Evolutionary conservation across 1,140 invertebrate genomes (phyloP).

Genomic region (Chrysopa pallens): DNA sequence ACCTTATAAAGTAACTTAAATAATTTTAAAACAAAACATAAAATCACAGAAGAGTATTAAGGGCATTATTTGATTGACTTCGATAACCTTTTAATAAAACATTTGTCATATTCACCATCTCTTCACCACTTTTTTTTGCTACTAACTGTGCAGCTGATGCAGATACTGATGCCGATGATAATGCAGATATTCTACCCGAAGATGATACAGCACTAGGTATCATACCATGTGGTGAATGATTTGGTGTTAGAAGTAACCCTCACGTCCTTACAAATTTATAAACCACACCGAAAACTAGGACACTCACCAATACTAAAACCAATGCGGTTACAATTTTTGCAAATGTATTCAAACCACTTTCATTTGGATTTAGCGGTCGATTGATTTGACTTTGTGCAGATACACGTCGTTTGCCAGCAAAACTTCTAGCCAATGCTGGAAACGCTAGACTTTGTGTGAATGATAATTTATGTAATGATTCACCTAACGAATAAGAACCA

Average conservation of each 20-base stretch:
- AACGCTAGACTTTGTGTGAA: slow-evolving; percentile 59
- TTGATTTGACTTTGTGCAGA: slow-evolving; percentile 28
- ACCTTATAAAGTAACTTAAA: too few relatives aligned
- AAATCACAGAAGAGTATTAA: too few relatives aligned
- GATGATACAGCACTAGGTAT: too few relatives aligned
- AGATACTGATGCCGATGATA: too few relatives aligned
- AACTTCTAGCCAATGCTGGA: slow-evolving; percentile 46
- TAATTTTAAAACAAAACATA: too few relatives aligned
- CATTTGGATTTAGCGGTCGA: slow-evolving; percentile 34
- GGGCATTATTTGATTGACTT: too few relatives aligned
- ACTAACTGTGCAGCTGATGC: too few relatives aligned
- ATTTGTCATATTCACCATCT: too few relatives aligned
- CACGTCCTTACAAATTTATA: slow-evolving; percentile 59
- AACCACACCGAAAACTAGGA: slow-evolving; percentile 53
- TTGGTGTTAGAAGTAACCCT: slow-evolving; percentile 51
- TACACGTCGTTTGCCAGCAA: slow-evolving; percentile 41
- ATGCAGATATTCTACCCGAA: too few relatives aligned
- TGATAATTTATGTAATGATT: slow-evolving; percentile 53
- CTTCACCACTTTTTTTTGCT: too few relatives aligned
- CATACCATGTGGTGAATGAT: slow-evolving; percentile 7
- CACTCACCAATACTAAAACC: slow-evolving; percentile 47
- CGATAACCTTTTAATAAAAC: too few relatives aligned
- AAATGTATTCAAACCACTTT: slow-evolving; percentile 46
- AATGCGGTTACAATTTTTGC: slow-evolving; percentile 52
- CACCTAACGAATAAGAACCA: slow-evolving; percentile 49